phyloP scores from a whole-genome alignment of 2,797 vertebrate genomes.

The Lemur catta region DNA sequence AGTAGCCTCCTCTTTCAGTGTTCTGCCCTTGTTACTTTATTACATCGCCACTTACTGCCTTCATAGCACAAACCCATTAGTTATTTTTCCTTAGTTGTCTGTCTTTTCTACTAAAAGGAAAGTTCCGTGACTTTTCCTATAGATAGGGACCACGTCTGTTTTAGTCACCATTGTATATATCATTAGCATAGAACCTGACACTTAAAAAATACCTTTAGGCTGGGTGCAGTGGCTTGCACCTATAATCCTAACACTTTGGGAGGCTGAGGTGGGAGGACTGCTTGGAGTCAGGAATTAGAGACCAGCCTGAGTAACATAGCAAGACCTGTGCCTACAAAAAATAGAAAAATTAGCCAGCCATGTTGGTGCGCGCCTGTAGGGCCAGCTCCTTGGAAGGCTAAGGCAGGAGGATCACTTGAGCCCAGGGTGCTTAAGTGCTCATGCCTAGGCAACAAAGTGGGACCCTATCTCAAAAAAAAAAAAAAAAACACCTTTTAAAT shows the following conservation, averaged over 20 bases:
- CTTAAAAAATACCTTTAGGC: background rate
- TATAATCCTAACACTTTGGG: background rate
- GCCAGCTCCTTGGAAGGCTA: background rate
- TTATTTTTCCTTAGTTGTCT: slow-evolving; percentile 11
- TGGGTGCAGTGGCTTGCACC: background rate
- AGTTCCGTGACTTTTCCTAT: background rate
- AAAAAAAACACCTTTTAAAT: slow-evolving; percentile 16
- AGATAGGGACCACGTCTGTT: background rate
- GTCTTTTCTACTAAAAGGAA: background rate
- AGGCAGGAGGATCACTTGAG: background rate
- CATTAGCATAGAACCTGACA: background rate
- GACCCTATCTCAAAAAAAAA: background rate
- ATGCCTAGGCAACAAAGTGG: background rate
- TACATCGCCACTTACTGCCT: background rate
- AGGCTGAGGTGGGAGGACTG: no score
- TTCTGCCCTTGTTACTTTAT: background rate
- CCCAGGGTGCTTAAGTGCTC: no score
- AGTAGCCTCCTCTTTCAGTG: background rate
- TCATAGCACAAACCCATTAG: background rate
- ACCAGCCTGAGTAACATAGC: no score
- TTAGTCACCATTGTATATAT: background rate
- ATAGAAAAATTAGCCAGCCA: no score
- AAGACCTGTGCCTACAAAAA: no score
- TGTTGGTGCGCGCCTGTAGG: no score
- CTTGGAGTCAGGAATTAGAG: no score